Percentiles rank a stretch among this genome's conserved stretches.
Evolutionary conservation across 2,113 vertebrate species (phyloP).

Genomic region (Tragelaphus strepsiceros): DNA sequence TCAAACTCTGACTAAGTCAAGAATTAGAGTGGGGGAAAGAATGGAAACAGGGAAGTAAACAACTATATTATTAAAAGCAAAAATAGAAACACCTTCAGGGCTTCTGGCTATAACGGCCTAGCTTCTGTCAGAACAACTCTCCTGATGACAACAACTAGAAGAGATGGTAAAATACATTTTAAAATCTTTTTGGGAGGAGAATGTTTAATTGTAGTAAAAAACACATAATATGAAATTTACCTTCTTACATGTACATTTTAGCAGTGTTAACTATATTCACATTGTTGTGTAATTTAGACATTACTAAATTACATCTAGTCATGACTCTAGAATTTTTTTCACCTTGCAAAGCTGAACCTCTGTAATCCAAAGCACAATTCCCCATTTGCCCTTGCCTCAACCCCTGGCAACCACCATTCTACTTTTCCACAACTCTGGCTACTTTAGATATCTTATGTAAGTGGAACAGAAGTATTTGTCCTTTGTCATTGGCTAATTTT

Average conservation of each 20-base stretch:
- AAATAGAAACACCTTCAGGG: neutral
- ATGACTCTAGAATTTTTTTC: neutral
- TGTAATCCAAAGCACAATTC: neutral
- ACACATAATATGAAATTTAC: neutral
- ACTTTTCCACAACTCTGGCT: neutral
- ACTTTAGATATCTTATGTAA: neutral
- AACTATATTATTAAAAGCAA: neutral
- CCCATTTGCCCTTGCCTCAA: neutral
- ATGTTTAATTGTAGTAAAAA: neutral
- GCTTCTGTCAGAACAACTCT: neutral
- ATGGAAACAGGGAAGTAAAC: neutral
- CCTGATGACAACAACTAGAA: neutral
- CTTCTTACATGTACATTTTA: neutral
- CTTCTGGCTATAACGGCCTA: neutral
- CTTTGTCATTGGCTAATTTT: neutral
- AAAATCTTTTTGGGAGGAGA: neutral
- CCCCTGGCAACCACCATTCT: neutral
- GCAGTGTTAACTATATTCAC: neutral
- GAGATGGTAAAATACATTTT: neutral
- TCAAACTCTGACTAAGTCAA: neutral
- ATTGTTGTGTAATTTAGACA: neutral
- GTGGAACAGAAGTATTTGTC: neutral
- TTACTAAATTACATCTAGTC: neutral
- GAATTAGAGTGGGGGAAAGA: neutral
- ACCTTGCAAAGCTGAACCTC: neutral